Percentiles rank a stretch among this genome's conserved stretches.
phyloP scores from a whole-genome alignment of 2,888 invertebrate genomes.

The Terebella lapidaria region DNA sequence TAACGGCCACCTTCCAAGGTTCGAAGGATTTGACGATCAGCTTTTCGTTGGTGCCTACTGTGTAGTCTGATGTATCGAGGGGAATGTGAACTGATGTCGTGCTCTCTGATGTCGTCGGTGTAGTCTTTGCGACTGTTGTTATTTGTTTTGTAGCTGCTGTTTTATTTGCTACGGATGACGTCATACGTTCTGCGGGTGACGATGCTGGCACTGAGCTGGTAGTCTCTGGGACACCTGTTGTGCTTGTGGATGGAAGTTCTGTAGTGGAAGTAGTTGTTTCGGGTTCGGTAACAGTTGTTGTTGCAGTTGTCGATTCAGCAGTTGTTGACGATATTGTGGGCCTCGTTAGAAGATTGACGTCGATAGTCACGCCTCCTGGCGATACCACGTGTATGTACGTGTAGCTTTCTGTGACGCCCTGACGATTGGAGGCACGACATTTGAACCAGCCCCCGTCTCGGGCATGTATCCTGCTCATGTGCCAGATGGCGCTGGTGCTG shows the following conservation, averaged over 20 bases:
- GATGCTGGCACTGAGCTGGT: neutral
- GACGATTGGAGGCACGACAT: slow-evolving; percentile 14
- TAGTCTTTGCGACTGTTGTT: neutral
- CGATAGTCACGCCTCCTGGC: neutral
- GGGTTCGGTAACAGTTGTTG: neutral
- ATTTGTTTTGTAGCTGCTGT: neutral
- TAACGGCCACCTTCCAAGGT: neutral
- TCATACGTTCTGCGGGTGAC: neutral
- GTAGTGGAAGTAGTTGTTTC: neutral
- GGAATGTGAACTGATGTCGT: neutral
- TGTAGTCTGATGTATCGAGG: neutral
- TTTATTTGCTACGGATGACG: neutral
- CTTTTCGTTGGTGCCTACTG: neutral
- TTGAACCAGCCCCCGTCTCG: slow-evolving; percentile 16
- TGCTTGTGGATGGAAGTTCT: neutral
- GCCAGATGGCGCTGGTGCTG: slow-evolving; percentile 10
- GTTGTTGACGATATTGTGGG: neutral
- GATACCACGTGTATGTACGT: neutral
- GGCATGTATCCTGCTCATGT: neutral
- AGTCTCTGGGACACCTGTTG: neutral
- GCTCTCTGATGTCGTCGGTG: neutral
- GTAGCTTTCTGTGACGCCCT: slow-evolving; percentile 1
- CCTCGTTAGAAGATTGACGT: neutral
- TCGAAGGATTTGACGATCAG: neutral
- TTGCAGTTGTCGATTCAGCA: neutral